Conservation (phyloP, 2,888 invertebrate genomes). For the Abscondita cerata region DNA sequence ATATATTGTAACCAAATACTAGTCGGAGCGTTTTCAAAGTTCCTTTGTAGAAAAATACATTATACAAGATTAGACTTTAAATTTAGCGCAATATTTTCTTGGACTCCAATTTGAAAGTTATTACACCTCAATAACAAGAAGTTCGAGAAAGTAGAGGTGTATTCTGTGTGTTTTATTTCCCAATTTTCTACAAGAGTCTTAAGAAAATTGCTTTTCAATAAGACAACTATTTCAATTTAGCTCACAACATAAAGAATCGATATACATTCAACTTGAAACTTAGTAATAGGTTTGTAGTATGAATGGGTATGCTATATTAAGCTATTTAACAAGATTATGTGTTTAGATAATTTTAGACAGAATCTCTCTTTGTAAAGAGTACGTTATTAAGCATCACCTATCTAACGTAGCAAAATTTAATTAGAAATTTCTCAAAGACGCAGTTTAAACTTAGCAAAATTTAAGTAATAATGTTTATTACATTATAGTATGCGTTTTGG, state of each 20-base stretch:
- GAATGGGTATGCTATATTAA: too few species aligned
- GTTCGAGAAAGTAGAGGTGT: conserved; percentile 9
- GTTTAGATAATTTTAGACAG: too few species aligned
- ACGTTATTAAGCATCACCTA: too few species aligned
- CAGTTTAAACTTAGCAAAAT: too few species aligned
- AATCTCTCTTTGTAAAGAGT: too few species aligned
- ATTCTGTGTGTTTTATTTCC: conserved; percentile 12
- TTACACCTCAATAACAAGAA: conserved; percentile 17
- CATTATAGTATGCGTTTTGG: too few species aligned
- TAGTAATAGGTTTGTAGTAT: neutral
- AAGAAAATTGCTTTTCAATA: conserved; percentile 18
- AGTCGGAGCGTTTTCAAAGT: too few species aligned
- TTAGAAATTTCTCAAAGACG: too few species aligned
- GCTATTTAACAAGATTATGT: too few species aligned
- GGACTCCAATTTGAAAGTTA: conserved; percentile 8
- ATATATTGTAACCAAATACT: conserved; percentile 24
- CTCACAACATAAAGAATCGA: conserved; percentile 9
- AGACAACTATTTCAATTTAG: conserved; percentile 17
- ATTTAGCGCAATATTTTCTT: conserved; percentile 3
- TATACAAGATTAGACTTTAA: neutral
- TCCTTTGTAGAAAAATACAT: too few species aligned
- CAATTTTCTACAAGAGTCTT: conserved; percentile 16
- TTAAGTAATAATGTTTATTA: too few species aligned
- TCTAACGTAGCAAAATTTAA: too few species aligned
- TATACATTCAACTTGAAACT: neutral